Conservation (phyloP, 2,113 vertebrate species). For the Ophthalmolycus amberensis region DNA sequence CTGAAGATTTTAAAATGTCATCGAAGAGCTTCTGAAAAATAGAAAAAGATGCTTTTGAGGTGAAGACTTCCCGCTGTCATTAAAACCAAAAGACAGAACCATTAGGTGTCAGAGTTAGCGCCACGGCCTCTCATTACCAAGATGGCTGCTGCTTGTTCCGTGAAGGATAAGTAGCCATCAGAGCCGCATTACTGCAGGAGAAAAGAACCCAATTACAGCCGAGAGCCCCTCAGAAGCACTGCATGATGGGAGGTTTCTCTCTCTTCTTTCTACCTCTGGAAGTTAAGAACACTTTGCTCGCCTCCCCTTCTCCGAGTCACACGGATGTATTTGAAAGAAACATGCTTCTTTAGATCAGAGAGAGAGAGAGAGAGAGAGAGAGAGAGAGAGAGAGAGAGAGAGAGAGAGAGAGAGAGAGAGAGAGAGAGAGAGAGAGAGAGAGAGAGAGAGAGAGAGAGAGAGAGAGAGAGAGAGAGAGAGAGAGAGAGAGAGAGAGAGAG, state of each 20-base stretch:
- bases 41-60: background rate
- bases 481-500: too few relatives aligned
- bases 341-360: background rate
- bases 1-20: background rate
- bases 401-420: too few relatives aligned
- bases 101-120: constrained; percentile 34
- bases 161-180: constrained; percentile 65
- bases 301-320: background rate
- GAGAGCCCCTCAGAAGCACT: constrained; percentile 12
- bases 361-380: too few relatives aligned
- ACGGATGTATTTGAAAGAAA: background rate
- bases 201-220: constrained; percentile 53
- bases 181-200: constrained; percentile 47
- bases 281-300: constrained; percentile 4
- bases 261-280: background rate
- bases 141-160: constrained; percentile 62
- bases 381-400: too few relatives aligned
- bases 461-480: too few relatives aligned
- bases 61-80: constrained; percentile 42
- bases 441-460: too few relatives aligned
- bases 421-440: too few relatives aligned
- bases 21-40: background rate
- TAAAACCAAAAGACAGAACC: constrained; percentile 42
- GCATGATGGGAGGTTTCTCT: background rate
- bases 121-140: constrained; percentile 61